phyloP scores from a whole-genome alignment of 2,888 invertebrate genomes.

The Drosophila cracens region DNA sequence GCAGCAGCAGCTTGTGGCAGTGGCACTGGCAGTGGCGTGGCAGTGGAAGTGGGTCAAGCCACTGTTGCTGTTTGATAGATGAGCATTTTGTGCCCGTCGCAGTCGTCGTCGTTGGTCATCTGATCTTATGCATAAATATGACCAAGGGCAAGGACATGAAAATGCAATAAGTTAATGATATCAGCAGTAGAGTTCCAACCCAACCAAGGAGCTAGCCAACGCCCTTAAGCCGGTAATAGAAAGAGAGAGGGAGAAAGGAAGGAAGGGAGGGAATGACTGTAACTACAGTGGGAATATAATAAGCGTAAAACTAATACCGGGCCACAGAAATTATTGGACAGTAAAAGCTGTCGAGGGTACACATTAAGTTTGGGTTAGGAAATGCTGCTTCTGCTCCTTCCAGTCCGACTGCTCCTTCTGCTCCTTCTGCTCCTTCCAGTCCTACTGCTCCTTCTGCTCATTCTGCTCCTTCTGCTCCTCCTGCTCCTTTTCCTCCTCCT shows the following conservation, averaged over 20 bases:
- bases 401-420: not conserved
- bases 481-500: not conserved
- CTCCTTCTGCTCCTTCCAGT: not conserved
- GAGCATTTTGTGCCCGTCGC: conserved; percentile 49
- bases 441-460: not conserved
- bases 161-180: conserved; percentile 80
- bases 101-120: conserved; percentile 10
- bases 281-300: conserved; percentile 37
- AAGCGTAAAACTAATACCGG: conserved; percentile 66
- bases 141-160: conserved; percentile 45
- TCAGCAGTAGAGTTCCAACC: conserved; percentile 33
- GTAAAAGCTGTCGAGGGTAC: conserved; percentile 52
- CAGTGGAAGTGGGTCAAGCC: not conserved
- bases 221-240: conserved; percentile 35
- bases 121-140: conserved; percentile 77
- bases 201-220: not conserved
- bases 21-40: not conserved
- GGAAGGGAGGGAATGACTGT: conserved; percentile 4
- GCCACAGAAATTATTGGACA: conserved; percentile 62
- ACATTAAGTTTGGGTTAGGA: conserved; percentile 4
- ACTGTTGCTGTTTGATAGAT: conserved; percentile 62
- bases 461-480: not conserved
- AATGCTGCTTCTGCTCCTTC: not conserved
- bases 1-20: not conserved
- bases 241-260: not conserved